Evolutionary conservation across 2,888 invertebrate species (phyloP).

Genomic region (Leptinotarsa rubiginosa): DNA sequence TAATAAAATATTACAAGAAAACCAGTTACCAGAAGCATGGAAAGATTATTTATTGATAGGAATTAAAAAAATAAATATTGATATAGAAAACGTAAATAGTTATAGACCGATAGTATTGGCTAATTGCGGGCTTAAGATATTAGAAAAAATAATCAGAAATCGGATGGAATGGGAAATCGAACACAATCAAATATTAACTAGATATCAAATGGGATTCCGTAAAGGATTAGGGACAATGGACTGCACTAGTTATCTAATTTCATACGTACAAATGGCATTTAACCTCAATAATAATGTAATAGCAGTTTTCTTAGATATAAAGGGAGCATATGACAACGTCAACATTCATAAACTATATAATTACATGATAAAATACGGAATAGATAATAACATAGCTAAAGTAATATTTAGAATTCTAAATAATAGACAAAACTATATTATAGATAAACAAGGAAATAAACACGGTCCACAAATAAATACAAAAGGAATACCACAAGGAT

Average conservation of each 20-base stretch:
- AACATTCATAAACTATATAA: not conserved
- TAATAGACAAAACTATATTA: slow-evolving; percentile 2
- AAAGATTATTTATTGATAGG: not conserved
- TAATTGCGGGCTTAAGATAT: slow-evolving; percentile 25
- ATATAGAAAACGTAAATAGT: not conserved
- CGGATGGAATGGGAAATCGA: slow-evolving; percentile 24
- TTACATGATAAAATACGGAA: not conserved
- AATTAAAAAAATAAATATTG: not conserved
- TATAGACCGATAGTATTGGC: not conserved
- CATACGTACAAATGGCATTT: slow-evolving; percentile 17
- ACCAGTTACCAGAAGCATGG: not conserved
- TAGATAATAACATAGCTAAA: not conserved
- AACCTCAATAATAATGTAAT: not conserved
- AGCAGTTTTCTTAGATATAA: slow-evolving; percentile 21
- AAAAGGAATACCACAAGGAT: slow-evolving; percentile 28
- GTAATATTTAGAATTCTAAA: slow-evolving; percentile 18
- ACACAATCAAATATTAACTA: too few species aligned
- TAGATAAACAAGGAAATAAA: not conserved
- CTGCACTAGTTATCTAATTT: not conserved
- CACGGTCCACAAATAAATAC: slow-evolving; percentile 14
- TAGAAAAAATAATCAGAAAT: slow-evolving; percentile 17
- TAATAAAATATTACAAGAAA: not conserved
- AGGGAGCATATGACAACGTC: slow-evolving; percentile 10
- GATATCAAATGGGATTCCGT: not conserved
- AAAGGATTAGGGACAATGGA: slow-evolving; percentile 28